phyloP scores from a whole-genome alignment of 2,888 invertebrate species.

The Hartigia nigra region DNA sequence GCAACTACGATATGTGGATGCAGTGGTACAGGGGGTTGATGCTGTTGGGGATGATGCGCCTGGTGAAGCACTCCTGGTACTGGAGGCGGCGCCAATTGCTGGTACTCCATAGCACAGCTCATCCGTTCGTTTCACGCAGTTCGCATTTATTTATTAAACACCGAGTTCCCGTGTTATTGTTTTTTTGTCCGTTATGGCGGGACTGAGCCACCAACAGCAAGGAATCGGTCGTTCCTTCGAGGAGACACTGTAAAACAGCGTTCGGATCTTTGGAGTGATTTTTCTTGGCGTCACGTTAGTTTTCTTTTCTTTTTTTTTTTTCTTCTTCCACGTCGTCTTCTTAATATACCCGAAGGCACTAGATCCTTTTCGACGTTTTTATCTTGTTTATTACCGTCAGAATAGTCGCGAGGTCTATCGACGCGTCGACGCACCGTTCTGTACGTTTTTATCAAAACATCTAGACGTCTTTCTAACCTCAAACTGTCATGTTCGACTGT shows the following conservation, averaged over 20 bases:
- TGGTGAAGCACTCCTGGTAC: conserved; percentile 62
- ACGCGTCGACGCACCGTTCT: neutral
- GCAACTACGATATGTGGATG: conserved; percentile 37
- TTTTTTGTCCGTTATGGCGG: neutral
- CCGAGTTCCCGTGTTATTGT: neutral
- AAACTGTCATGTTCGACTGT: neutral
- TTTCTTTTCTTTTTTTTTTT: neutral
- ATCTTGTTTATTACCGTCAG: neutral
- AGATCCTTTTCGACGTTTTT: neutral
- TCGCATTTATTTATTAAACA: conserved; percentile 35
- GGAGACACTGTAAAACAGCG: neutral
- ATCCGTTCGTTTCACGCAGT: conserved; percentile 41
- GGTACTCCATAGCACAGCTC: conserved; percentile 65
- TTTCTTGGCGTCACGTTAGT: neutral
- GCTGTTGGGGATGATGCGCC: conserved; percentile 56
- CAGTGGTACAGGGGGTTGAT: conserved; percentile 42
- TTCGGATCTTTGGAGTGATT: neutral
- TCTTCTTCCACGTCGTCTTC: neutral
- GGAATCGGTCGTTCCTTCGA: neutral
- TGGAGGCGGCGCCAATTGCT: conserved; percentile 69
- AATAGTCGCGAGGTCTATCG: neutral
- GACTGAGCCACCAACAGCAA: neutral
- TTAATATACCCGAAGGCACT: neutral
- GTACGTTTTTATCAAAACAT: neutral
- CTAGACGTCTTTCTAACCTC: neutral